Evolutionary conservation across 2,113 vertebrate genomes (phyloP), one percentile per base, ranked within the genome.

Genomic region (Ageneiosus marmoratus): DNA sequence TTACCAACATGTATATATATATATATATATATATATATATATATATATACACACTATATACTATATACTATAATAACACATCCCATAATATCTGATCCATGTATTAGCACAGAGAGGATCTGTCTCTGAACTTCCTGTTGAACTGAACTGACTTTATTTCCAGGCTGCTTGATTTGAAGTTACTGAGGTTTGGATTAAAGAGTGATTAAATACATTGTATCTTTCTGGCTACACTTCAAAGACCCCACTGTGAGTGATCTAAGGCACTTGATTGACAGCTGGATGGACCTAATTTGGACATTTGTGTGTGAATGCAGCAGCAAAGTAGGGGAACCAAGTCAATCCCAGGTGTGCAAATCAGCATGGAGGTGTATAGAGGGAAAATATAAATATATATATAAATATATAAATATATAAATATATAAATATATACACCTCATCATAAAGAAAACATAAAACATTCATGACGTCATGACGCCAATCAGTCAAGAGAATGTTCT

Each of bases 241-340:
- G 11, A 75, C 29, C 37, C 37, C 37, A 41, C 37, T 41, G 2
- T 41, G 5, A 55, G 10, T 34, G 29, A 75, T 24, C 73, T 24
- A 34, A 16, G 73, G 5, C 50, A 75, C 50, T 29, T 5, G 27
- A 72, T 7, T 55, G 48, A 76, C 27, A 32, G 12, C n/a, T 46
- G 27, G 5, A 16, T 48, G 24, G 48, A 51, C 29, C 10, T 55
- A 76, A 34, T 37, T 76, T 76, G 27, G 27, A 55, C 29, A 15
- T 74, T 48, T 74, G 48, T 32, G 16, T 1, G 1, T 37, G 20
- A 55, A 55, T 3, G 29, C 16, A 22, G 46, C 73, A 76, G 73
- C 73, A 76, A 76, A 41, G 51, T 24, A 80, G 41, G 53, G 65
- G 77, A 83, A 77, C 34, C 79, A 81, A 50, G 75, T 55, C 73